Percentiles rank a stretch among this genome's conserved stretches.
Conservation (phyloP, 2,888 invertebrate species). For the Hyles lineata region DNA sequence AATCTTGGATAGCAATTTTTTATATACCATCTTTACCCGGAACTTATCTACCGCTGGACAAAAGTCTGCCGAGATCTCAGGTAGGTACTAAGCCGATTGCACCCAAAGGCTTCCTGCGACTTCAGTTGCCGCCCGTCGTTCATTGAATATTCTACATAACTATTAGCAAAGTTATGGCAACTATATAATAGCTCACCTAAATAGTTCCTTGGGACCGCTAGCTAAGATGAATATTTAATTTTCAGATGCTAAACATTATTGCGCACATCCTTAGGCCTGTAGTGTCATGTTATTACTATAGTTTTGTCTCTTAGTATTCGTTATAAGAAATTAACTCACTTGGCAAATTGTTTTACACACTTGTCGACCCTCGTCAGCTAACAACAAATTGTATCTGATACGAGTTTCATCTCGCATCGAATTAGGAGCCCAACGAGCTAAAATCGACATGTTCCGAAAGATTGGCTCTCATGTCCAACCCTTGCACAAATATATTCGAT, state of each 20-base stretch:
- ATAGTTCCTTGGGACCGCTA: neutral
- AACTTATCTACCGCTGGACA: no score
- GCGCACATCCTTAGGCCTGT: neutral
- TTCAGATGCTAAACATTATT: no score
- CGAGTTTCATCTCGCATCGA: slow-evolving; percentile 47
- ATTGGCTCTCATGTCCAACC: neutral
- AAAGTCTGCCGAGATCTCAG: no score
- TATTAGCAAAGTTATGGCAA: no score
- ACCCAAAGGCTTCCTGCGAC: no score
- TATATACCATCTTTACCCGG: neutral
- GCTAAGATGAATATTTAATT: neutral
- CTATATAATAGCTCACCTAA: no score
- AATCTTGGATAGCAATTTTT: neutral
- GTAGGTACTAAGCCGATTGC: no score
- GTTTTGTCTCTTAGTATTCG: slow-evolving; percentile 38
- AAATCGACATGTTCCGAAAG: slow-evolving; percentile 25
- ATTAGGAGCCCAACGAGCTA: slow-evolving; percentile 10
- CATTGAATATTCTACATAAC: no score
- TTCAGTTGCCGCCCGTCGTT: no score
- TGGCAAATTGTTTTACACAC: slow-evolving; percentile 73
- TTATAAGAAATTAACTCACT: slow-evolving; percentile 62
- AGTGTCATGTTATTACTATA: neutral
- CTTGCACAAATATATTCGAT: neutral
- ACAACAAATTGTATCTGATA: slow-evolving; percentile 57
- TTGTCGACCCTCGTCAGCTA: slow-evolving; percentile 67